phyloP scores from a whole-genome alignment of 2,113 vertebrate genomes.

The Gorilla gorilla region DNA sequence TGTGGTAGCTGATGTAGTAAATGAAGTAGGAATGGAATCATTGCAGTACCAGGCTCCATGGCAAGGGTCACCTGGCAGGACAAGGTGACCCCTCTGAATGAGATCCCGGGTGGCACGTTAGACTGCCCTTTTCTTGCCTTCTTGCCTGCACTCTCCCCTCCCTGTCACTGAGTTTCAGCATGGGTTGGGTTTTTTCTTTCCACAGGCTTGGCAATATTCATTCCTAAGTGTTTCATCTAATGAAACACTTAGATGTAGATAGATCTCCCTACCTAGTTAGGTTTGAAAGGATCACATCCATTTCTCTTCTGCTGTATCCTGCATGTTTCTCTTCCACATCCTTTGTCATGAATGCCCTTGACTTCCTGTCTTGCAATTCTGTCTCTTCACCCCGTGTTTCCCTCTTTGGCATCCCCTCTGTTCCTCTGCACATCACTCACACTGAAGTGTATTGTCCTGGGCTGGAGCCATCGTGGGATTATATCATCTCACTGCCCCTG shows the following conservation, averaged over 20 bases:
- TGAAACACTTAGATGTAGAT: too few species aligned
- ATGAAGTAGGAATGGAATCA: not conserved
- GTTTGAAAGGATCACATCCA: not conserved
- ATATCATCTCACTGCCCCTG: rapidly evolving
- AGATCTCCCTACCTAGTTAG: not conserved
- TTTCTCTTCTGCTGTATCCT: not conserved
- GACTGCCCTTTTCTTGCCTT: not conserved
- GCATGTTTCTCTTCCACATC: not conserved
- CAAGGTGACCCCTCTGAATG: not conserved
- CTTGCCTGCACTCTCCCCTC: not conserved
- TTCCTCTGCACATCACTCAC: not conserved
- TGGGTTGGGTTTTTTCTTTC: not conserved
- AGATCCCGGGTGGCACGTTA: not conserved
- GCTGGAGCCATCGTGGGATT: not conserved
- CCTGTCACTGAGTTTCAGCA: not conserved
- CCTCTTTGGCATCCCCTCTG: not conserved
- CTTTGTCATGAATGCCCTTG: not conserved
- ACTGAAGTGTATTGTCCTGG: not conserved
- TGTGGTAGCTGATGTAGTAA: not conserved
- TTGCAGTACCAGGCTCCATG: not conserved
- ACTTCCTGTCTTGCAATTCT: not conserved
- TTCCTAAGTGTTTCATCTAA: not conserved
- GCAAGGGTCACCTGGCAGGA: not conserved
- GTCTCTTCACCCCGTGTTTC: not conserved
- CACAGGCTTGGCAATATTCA: not conserved